These are phyloP conservation scores for Harmothoe impar DNA, from an alignment of 2,888 invertebrate genomes.

Conservation along the genomic window DNA sequence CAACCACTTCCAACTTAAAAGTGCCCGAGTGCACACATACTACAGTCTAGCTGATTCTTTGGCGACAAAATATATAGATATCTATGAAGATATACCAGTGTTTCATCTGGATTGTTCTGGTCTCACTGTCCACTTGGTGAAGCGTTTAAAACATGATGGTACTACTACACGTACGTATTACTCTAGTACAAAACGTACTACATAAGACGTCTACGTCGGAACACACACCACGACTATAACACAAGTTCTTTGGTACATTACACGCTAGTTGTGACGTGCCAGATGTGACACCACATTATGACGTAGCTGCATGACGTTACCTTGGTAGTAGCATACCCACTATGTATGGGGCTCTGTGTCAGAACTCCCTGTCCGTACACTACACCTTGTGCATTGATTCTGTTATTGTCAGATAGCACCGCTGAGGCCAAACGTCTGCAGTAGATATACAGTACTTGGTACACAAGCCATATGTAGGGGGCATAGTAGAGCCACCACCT, in stretches of 20 bases:
- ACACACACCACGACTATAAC: neutral
- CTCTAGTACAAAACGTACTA: neutral
- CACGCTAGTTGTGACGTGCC: slow-evolving; percentile 2
- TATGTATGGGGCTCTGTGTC: neutral
- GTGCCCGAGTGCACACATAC: neutral
- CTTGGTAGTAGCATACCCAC: neutral
- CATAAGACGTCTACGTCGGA: neutral
- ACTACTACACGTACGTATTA: neutral
- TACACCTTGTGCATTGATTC: slow-evolving; percentile 26
- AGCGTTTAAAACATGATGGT: slow-evolving; percentile 5
- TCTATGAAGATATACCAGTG: too few relatives aligned
- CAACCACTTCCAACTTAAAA: slow-evolving; percentile 7
- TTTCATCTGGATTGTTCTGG: neutral
- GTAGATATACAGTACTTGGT: neutral
- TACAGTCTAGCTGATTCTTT: neutral
- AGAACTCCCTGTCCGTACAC: neutral
- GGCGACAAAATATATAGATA: slow-evolving; percentile 12
- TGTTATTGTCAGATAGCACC: slow-evolving; percentile 17
- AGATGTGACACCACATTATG: neutral
- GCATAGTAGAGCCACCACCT: neutral
- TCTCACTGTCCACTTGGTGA: neutral
- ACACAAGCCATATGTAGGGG: neutral
- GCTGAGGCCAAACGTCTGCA: slow-evolving; percentile 6
- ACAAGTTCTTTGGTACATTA: neutral
- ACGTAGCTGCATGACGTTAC: neutral